phyloP scores from a whole-genome alignment of 2,888 invertebrate genomes.

The Atethmia centrago region DNA sequence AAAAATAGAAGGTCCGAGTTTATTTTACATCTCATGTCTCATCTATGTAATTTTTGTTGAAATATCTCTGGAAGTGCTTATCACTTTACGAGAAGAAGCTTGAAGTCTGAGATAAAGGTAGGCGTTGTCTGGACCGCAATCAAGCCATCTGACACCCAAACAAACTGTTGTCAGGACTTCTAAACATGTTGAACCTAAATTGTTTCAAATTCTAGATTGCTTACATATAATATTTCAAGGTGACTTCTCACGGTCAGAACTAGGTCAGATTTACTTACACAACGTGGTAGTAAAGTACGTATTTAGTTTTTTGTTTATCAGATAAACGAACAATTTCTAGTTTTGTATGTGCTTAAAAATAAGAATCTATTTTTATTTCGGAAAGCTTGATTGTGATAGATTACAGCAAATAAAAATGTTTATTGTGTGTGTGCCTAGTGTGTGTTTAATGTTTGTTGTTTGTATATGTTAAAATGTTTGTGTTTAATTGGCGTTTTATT shows the following conservation, averaged over 20 bases:
- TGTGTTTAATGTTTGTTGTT: not conserved
- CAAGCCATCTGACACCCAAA: constrained; percentile 44
- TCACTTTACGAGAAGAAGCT: not conserved
- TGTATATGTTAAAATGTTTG: not conserved
- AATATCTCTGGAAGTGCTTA: constrained; percentile 4
- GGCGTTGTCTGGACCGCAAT: constrained; percentile 34
- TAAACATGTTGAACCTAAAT: constrained; percentile 34
- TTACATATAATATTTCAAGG: constrained; percentile 28
- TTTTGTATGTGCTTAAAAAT: too few relatives aligned
- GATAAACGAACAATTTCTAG: constrained; percentile 9
- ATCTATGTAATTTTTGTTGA: too few relatives aligned
- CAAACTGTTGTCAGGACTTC: constrained; percentile 19
- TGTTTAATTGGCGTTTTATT: not conserved
- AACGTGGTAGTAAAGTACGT: constrained; percentile 1
- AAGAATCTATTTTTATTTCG: not conserved
- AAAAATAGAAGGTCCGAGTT: not conserved
- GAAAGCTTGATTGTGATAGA: not conserved
- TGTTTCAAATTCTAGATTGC: constrained; percentile 26
- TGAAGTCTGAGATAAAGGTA: constrained; percentile 10
- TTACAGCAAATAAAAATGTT: not conserved
- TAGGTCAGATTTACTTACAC: constrained; percentile 32
- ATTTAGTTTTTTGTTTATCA: constrained; percentile 10
- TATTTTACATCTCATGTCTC: too few relatives aligned
- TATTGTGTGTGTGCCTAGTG: too few relatives aligned
- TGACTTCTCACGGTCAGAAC: constrained; percentile 28